phyloP scores from a whole-genome alignment of 2,113 vertebrate species.

The Jaculus jaculus region DNA sequence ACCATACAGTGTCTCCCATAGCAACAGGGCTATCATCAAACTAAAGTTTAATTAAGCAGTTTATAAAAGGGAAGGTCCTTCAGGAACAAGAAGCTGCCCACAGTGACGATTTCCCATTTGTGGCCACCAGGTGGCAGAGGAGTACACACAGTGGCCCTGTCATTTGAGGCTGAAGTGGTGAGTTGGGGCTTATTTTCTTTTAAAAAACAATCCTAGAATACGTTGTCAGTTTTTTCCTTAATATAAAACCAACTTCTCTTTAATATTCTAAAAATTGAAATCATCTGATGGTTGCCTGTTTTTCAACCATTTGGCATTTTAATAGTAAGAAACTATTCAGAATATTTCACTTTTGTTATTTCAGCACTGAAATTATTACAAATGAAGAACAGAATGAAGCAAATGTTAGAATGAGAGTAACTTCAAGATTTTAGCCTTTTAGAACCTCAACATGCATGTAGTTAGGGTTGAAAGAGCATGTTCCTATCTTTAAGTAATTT shows the following conservation, averaged over 20 bases:
- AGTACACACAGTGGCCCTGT: slow-evolving; percentile 7
- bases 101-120: background rate
- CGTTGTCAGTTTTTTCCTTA: slow-evolving; percentile 4
- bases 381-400: background rate
- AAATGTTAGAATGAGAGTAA: background rate
- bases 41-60: background rate
- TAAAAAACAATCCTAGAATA: slow-evolving; percentile 20
- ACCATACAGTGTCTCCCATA: background rate
- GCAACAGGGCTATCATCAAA: background rate
- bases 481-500: slow-evolving; percentile 31
- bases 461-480: background rate
- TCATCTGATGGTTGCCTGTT: background rate
- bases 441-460: background rate
- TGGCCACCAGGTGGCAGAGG: slow-evolving; percentile 78
- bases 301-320: slow-evolving; percentile 24
- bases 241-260: background rate
- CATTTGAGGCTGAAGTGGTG: rapidly evolving
- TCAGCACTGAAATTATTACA: background rate
- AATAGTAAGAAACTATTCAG: slow-evolving; percentile 22
- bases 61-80: background rate
- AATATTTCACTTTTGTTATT: background rate
- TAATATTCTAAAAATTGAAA: slow-evolving; percentile 1
- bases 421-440: background rate
- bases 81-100: background rate
- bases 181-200: background rate